Percentiles rank a stretch among this genome's conserved stretches.
These are phyloP conservation scores for Tachypleus tridentatus DNA, from an alignment of 1,140 invertebrate genomes.

Conservation along the genomic window DNA sequence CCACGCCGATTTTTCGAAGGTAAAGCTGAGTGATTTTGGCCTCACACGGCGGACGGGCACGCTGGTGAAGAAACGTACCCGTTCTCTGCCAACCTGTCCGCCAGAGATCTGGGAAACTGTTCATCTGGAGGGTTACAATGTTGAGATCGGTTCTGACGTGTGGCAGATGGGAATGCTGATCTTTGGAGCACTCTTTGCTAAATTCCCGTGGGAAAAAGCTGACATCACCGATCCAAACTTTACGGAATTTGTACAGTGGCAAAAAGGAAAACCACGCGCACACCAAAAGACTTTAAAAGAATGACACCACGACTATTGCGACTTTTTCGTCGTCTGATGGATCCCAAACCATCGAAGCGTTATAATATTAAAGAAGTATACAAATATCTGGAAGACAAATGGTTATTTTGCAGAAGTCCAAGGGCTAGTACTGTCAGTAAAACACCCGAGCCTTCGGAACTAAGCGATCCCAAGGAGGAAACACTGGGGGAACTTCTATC, in stretches of 20 bases:
- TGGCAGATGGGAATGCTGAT: slow-evolving; percentile 94
- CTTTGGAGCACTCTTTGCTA: slow-evolving; percentile 83
- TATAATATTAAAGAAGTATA: slow-evolving; percentile 53
- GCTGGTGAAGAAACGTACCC: slow-evolving; percentile 42
- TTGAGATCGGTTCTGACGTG: slow-evolving; percentile 73
- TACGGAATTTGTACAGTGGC: slow-evolving; percentile 53
- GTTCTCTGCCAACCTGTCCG: slow-evolving; percentile 39
- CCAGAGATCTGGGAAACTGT: slow-evolving; percentile 78
- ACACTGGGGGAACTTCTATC: background rate
- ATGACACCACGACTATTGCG: slow-evolving; percentile 51
- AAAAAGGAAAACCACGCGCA: slow-evolving; percentile 53
- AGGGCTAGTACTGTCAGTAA: background rate
- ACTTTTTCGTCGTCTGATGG: slow-evolving; percentile 56
- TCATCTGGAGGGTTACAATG: slow-evolving; percentile 61
- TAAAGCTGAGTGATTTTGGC: slow-evolving; percentile 94
- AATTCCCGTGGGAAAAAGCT: slow-evolving; percentile 91
- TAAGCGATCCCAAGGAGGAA: background rate
- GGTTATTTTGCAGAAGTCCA: slow-evolving; percentile 13
- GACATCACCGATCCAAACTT: slow-evolving; percentile 42
- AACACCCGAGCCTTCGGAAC: background rate
- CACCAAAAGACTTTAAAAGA: slow-evolving; percentile 46
- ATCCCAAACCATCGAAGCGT: slow-evolving; percentile 57
- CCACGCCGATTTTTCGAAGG: slow-evolving; percentile 35
- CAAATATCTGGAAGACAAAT: slow-evolving; percentile 18
- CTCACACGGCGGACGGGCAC: slow-evolving; percentile 56